Percentiles rank a stretch among this genome's conserved stretches.
phyloP scores from a whole-genome alignment of 2,797 vertebrate species.

The Holocentrus rufus region DNA sequence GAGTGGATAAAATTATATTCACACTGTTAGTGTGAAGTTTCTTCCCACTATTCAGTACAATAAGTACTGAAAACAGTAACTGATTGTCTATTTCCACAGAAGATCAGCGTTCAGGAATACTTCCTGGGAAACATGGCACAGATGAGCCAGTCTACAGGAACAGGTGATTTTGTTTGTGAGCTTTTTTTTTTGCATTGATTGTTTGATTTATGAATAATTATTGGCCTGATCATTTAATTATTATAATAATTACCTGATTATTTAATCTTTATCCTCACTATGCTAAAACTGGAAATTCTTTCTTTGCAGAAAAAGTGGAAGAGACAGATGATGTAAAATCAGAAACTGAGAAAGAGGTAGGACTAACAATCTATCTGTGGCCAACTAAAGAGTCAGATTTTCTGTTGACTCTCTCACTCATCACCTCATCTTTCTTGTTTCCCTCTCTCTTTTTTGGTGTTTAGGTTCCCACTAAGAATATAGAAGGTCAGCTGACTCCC shows the following conservation, averaged over 20 bases:
- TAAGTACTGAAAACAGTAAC: not conserved
- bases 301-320: conserved; percentile 65
- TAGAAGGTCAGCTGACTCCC: conserved; percentile 97
- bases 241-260: too few species aligned
- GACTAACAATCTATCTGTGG: conserved; percentile 9
- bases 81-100: conserved; percentile 77
- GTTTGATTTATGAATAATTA: not conserved
- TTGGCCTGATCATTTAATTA: not conserved
- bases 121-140: conserved; percentile 87
- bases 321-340: conserved; percentile 60
- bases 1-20: not conserved
- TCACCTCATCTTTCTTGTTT: not conserved
- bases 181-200: not conserved
- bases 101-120: conserved; percentile 95
- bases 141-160: conserved; percentile 76
- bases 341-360: conserved; percentile 71
- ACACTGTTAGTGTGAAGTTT: not conserved
- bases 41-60: not conserved
- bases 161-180: conserved; percentile 79
- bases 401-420: not conserved
- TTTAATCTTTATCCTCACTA: not conserved
- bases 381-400: not conserved
- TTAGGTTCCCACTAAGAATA: conserved; percentile 94
- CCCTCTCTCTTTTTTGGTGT: not conserved
- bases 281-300: not conserved